phyloP scores from a whole-genome alignment of 1,140 invertebrate species.

The Cryptotermes secundus region DNA sequence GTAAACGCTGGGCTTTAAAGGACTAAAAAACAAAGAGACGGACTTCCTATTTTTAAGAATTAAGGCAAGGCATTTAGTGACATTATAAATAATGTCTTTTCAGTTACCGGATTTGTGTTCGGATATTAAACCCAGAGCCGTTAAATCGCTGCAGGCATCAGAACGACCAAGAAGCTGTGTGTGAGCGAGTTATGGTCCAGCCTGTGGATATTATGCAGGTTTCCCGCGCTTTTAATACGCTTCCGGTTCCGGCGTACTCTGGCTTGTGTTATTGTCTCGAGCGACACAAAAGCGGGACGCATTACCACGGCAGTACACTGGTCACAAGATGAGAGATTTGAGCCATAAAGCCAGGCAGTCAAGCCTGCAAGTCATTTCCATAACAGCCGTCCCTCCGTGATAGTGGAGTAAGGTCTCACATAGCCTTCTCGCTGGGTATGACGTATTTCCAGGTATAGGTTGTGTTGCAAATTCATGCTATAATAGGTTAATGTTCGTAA shows the following conservation, averaged over 20 bases:
- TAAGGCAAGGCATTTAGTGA: no score
- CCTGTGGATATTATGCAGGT: slow-evolving; percentile 6
- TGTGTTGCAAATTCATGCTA: no score
- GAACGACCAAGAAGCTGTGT: background rate
- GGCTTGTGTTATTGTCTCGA: slow-evolving; percentile 2
- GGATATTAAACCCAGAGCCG: background rate
- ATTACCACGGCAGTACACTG: background rate
- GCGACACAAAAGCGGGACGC: slow-evolving; percentile 8
- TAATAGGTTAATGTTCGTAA: no score
- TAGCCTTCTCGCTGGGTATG: no score
- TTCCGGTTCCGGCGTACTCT: background rate
- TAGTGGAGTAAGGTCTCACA: background rate
- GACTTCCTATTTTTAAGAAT: no score
- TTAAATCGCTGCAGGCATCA: background rate
- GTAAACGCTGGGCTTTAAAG: no score
- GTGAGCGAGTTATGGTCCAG: background rate
- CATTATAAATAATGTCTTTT: no score
- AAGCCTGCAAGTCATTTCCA: background rate
- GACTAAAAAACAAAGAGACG: no score
- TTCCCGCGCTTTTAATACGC: slow-evolving; percentile 13
- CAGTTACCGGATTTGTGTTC: background rate
- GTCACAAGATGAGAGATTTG: slow-evolving; percentile 1
- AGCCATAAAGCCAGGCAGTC: background rate
- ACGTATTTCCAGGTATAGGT: no score
- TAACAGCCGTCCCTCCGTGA: background rate